Conservation (phyloP, 2,113 vertebrate genomes). For the Thermophis baileyi region DNA sequence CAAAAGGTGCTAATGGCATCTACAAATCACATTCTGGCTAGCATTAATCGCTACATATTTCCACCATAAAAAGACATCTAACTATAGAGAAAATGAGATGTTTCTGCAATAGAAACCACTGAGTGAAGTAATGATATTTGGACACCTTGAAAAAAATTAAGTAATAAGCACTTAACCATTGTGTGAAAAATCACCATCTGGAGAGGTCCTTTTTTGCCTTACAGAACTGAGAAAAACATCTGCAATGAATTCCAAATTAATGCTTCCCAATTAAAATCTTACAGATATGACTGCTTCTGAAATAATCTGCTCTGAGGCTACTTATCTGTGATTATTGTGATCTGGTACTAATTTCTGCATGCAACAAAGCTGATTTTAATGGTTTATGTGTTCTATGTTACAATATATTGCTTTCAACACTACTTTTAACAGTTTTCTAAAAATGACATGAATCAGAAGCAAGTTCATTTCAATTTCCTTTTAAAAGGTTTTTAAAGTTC, state of each 20-base stretch:
- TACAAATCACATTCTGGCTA: background rate
- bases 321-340: constrained; percentile 31
- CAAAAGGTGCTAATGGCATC: background rate
- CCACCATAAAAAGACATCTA: background rate
- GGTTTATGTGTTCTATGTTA: constrained; percentile 31
- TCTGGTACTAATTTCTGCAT: constrained; percentile 39
- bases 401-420: background rate
- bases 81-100: background rate
- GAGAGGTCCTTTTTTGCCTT: constrained; percentile 13
- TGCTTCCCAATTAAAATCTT: constrained; percentile 54
- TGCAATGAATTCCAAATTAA: constrained; percentile 40
- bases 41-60: background rate
- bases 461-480: background rate
- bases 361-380: constrained; percentile 50
- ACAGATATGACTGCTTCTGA: constrained; percentile 44
- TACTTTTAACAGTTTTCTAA: background rate
- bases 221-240: constrained; percentile 28
- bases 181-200: background rate
- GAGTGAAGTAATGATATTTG: background rate
- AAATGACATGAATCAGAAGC: background rate
- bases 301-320: constrained; percentile 36
- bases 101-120: background rate
- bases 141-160: background rate
- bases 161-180: background rate
- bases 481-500: background rate